Base-by-base conservation (phyloP, 2,113 vertebrate species). In the Myrmophylax atrothorax region DNA sequence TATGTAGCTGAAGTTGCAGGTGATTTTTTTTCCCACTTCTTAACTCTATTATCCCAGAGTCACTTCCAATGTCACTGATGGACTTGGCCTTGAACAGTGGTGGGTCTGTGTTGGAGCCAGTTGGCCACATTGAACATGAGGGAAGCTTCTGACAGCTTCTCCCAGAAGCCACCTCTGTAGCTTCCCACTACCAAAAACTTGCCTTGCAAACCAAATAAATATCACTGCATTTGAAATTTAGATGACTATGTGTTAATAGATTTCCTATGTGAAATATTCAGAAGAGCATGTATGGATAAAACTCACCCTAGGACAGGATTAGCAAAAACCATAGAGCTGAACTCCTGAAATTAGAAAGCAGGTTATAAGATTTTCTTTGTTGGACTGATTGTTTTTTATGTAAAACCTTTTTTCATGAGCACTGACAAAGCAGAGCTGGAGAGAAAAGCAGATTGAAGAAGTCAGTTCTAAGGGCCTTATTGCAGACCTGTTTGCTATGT, bases 191-290 rank as follows among this genome's bases (percentile, higher is more conserved):
- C n/a, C 20, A 55, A 76, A 76, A 76, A 11, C 29, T 25, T 3
- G 0, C 10, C 23, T 44, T 68, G 40, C 10, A 68, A 55, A 24
- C 15, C 19, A 4, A 16, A 50, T 26, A 50, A 26, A 2, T 18
- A 8, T 7, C 33, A 37, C 7, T 63, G 18, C 33, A 11, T 12
- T 14, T 26, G 9, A 22, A 79, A 76, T 77, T 49, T 31, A 37
- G 23, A 28, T 55, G 19, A 22, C 18, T 68, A 33, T 5, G 6
- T 29, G 7, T 74, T 31, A 56, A 9, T 49, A 37, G 3, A 15
- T 13, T 6, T 80, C 1, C 4, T 19, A 38, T 0, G 0, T 53
- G 26, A 80, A 86, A 55, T 22, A 52, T 2, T 7, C 5, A 62
- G 10, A 31, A 69, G 62, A 53, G 10, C 3, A 12, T 3, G 7